Base-by-base conservation (phyloP, 2,888 invertebrate species). In the Camptogramma bilineatum region DNA sequence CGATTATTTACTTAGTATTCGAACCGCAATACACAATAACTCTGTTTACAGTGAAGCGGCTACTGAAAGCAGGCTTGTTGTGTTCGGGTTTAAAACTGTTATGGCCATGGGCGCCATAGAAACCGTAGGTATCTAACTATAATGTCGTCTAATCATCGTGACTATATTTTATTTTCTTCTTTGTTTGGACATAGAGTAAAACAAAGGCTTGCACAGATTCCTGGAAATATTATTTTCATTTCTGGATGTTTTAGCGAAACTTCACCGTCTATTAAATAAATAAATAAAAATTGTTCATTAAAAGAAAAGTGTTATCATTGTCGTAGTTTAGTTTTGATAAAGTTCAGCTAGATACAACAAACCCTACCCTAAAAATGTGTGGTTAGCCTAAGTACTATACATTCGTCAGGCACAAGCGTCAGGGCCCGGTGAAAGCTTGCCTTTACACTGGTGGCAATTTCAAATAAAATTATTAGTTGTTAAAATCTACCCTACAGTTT, bases 71-170 rank as follows among this genome's bases (percentile, higher is more conserved):
- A 46, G 68, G 68, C 48, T 68, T 62, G 47, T 59, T 66, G 57
- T 65, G 70, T 70, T 74, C 73, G 72, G 72, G 74, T 72, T 70
- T 70, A 67, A 62, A 74, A 59, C 72, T 89, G 88, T 91, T 90
- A 84, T 88, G 87, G 64, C 69, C 63, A 72, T 75, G 80, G 85
- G 67, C 69, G 76, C 84, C 85, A 91, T 90, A 82, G 86, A 71
- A 86, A 90, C 89, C 81, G 80, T 79, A 74, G 76, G 79, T 57
- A 48, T 47, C 47, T 73, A 64, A 59, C 71, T 62, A 61, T 54
- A 61, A 59, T 64, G 76, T 71, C 68, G 72, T 73, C 72, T 73
- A 74, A 77, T 85, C 86, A 84, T 68, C 74, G 62, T 84, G 82
- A 82, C 79, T 71, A 67, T 70, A 17, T 24, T 50, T 50, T 42